Conservation (phyloP, 1,140 invertebrate genomes). For the Heterodera schachtii region DNA sequence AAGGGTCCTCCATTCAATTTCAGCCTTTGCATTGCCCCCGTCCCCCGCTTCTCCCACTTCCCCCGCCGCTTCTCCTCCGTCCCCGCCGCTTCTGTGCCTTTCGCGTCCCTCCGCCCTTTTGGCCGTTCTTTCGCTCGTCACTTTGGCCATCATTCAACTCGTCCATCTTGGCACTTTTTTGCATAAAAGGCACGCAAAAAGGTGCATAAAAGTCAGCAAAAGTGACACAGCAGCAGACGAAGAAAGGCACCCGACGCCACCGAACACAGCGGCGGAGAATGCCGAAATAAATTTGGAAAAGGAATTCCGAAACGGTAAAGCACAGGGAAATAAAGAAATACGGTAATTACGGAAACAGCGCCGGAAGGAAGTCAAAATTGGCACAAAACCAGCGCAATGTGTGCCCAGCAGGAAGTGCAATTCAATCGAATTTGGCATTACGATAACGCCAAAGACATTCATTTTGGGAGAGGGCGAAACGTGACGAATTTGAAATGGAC, state of each 20-base stretch:
- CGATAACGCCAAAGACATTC: neutral
- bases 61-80: neutral
- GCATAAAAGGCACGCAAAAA: conserved; percentile 2
- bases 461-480: neutral
- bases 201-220: neutral
- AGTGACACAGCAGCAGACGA: neutral
- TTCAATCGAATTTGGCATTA: neutral
- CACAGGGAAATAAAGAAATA: neutral
- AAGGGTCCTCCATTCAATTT: neutral
- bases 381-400: neutral
- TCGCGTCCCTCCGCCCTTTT: neutral
- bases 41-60: neutral
- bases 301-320: neutral
- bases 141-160: neutral
- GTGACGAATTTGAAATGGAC: neutral
- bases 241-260: neutral
- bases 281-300: neutral
- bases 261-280: neutral
- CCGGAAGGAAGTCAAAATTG: neutral
- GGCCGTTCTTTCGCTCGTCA: neutral
- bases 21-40: neutral
- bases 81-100: neutral
- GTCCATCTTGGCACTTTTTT: neutral
- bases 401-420: neutral
- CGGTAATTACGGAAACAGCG: neutral